Conservation (phyloP, 2,888 invertebrate species). For the Drosophila ustulata region DNA sequence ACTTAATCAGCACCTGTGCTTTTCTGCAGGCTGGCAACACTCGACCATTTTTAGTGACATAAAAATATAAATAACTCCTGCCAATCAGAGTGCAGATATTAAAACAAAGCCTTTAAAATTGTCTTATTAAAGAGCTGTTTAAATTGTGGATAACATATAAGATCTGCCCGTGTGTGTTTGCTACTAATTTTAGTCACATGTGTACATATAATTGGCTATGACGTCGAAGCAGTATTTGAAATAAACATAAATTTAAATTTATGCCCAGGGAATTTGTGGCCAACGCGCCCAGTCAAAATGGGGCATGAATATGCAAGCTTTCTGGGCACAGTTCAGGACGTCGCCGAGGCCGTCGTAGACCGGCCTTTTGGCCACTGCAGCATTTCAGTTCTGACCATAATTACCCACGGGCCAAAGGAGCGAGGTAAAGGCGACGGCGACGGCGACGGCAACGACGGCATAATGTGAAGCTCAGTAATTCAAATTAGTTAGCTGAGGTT, state of each 20-base stretch:
- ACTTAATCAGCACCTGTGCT: neutral
- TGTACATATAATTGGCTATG: slow-evolving; percentile 34
- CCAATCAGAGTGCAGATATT: too few species aligned
- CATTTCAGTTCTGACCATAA: slow-evolving; percentile 65
- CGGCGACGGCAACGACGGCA: slow-evolving; percentile 15
- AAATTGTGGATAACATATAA: slow-evolving; percentile 10
- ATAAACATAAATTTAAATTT: slow-evolving; percentile 66
- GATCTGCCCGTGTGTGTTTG: slow-evolving; percentile 4
- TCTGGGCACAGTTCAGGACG: slow-evolving; percentile 73
- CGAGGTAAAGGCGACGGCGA: neutral
- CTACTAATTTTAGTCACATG: slow-evolving; percentile 18
- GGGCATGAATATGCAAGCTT: slow-evolving; percentile 74
- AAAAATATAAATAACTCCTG: neutral
- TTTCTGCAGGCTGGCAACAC: neutral
- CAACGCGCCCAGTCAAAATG: slow-evolving; percentile 11
- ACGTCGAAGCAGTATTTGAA: slow-evolving; percentile 50
- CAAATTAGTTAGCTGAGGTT: slow-evolving; percentile 70
- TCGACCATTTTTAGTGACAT: neutral
- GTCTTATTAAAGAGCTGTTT: slow-evolving; percentile 4
- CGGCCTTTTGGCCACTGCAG: slow-evolving; percentile 6
- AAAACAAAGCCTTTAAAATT: neutral
- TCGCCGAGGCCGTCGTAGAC: slow-evolving; percentile 26
- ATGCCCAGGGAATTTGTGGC: slow-evolving; percentile 39
- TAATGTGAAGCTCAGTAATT: slow-evolving; percentile 70
- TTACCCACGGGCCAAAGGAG: slow-evolving; percentile 49